Evolutionary conservation across 2,888 invertebrate genomes (phyloP), one percentile per base, ranked within the genome.

Genomic region (Mythimna pallens): DNA sequence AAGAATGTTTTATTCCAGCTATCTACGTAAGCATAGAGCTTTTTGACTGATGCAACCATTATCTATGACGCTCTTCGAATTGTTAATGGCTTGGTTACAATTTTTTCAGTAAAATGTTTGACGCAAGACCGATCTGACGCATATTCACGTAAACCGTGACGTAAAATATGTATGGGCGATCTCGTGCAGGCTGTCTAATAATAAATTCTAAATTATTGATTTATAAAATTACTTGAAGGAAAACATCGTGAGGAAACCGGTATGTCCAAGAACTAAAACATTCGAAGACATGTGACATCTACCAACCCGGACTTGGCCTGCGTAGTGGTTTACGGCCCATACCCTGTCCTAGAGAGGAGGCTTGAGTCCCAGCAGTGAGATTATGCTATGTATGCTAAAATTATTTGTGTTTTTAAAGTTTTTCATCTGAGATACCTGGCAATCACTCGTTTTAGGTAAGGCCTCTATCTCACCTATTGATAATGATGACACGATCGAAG

Each of bases 51-150:
- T 73, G 50, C 58, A 75, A 12, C 9, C 61, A 70, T 70, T 71
- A 59, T 58, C 72, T 79, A 54, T 76, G 79, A 76, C 76, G 76
- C 58, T 54, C 43, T 36, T 40, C 47, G 22, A 58, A 50, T n/a
- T 20, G 20, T 47, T 78, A 54, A 73, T 55, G 14, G 64, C 81
- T 57, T 80, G 59, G 75, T 64, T 80, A 81, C 73, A 69, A 64
- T 43, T 81, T 76, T 68, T 75, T 62, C 40, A 78, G 40, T 70
- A 12, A n/a, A 43, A 43, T 12, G 34, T 43, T 52, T 73, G 81
- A 81, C 81, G 78, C 76, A 80, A 57, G 20, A 30, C 10, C 4
- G 12, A n/a, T 63, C 58, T 81, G 77, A 79, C 82, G 79, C 82
- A 70, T 58, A 64, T 52, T 54, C 61, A 82, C 71, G 78, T 65